Evolutionary conservation across 2,113 vertebrate genomes (phyloP).

Genomic region (Cyprinodon variegatus): DNA sequence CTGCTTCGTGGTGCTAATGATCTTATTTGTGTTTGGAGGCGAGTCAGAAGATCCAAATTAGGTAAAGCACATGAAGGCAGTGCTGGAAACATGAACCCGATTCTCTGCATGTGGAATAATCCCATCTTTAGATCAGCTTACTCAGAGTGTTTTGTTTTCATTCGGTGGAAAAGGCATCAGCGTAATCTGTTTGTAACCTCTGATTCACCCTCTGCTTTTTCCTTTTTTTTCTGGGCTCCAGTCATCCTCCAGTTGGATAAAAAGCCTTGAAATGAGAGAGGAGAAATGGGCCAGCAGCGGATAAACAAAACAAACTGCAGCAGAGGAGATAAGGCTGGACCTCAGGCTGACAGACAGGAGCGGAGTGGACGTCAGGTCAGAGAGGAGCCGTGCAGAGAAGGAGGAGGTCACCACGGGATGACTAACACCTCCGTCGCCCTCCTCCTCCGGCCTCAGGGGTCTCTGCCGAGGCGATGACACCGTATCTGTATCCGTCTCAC

Average conservation of each 20-base stretch:
- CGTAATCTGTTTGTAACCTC: neutral
- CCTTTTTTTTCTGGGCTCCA: neutral
- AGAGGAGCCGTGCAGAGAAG: constrained; percentile 11
- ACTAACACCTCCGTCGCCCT: constrained; percentile 50
- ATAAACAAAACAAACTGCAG: constrained; percentile 4
- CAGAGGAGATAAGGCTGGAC: neutral
- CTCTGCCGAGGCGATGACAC: constrained; percentile 57
- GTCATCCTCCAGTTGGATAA: neutral
- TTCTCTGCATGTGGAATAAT: constrained; percentile 3
- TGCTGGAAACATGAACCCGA: neutral
- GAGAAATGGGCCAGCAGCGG: neutral
- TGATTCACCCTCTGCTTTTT: neutral
- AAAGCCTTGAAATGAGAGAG: neutral
- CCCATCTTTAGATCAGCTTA: neutral
- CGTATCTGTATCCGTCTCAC: constrained; percentile 12
- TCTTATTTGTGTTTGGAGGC: neutral
- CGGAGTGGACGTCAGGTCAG: constrained; percentile 7
- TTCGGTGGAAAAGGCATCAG: constrained; percentile 6
- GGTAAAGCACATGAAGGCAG: neutral
- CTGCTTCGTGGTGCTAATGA: neutral
- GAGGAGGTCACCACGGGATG: constrained; percentile 49
- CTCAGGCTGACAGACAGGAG: neutral
- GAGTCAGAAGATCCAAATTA: neutral
- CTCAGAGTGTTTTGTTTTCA: neutral
- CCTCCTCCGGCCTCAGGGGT: constrained; percentile 33